phyloP scores from a whole-genome alignment of 2,113 vertebrate genomes.

The Hemiscyllium ocellatum region DNA sequence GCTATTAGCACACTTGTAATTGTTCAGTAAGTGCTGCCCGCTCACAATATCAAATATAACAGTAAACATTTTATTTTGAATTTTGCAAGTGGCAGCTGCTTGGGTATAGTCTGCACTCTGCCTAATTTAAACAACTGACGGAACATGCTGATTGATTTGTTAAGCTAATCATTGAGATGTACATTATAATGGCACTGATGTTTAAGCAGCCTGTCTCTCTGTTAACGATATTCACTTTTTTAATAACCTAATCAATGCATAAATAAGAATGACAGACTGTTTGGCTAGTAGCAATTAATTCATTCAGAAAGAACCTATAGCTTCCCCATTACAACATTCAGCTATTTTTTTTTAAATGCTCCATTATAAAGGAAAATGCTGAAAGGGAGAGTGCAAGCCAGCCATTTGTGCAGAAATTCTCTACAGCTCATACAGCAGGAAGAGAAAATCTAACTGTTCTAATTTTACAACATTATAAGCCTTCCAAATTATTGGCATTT shows the following conservation, averaged over 20 bases:
- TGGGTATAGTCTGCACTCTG: not conserved
- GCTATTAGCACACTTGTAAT: not conserved
- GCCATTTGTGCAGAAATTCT: not conserved
- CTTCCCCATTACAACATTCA: not conserved
- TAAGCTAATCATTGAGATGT: not conserved
- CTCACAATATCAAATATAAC: not conserved
- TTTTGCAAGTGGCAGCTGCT: not conserved
- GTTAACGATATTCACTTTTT: not conserved
- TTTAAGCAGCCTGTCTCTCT: not conserved
- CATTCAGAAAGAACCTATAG: not conserved
- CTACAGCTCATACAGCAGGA: not conserved
- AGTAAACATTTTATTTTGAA: not conserved
- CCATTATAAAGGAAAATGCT: not conserved
- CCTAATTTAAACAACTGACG: not conserved
- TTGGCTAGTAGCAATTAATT: not conserved
- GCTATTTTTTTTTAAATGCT: not conserved
- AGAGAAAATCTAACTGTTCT: not conserved
- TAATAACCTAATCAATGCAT: not conserved
- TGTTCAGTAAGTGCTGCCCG: not conserved
- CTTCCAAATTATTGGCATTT: not conserved
- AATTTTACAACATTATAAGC: conserved; percentile 1
- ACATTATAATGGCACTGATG: not conserved
- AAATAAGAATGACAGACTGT: not conserved
- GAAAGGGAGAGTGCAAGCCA: not conserved
- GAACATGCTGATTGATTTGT: not conserved